Percentiles rank a stretch among this genome's conserved stretches.
Evolutionary conservation across 2,888 invertebrate species (phyloP).

Genomic region (Mimachlamys varia): DNA sequence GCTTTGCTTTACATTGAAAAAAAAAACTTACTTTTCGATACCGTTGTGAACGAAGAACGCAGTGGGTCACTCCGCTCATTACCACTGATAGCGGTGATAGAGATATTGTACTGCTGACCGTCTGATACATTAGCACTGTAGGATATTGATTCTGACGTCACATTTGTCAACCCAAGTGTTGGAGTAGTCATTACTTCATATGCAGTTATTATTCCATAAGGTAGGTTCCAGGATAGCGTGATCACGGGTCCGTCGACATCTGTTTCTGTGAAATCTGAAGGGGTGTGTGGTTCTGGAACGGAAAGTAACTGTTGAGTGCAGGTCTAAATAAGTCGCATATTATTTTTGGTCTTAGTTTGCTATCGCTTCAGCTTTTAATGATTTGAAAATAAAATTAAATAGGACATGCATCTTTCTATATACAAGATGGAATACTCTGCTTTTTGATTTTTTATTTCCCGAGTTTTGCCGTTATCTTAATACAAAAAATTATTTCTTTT

Average conservation of each 20-base stretch:
- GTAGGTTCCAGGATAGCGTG: background rate
- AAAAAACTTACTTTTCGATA: background rate
- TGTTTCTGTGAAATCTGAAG: background rate
- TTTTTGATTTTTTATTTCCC: too few species aligned
- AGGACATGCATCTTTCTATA: too few species aligned
- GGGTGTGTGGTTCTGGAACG: background rate
- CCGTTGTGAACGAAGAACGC: background rate
- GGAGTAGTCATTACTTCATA: background rate
- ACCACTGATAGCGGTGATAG: background rate
- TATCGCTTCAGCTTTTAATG: too few species aligned
- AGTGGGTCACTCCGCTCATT: background rate
- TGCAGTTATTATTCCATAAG: background rate
- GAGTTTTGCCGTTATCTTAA: too few species aligned
- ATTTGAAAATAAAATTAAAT: too few species aligned
- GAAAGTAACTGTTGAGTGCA: background rate
- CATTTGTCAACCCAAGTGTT: background rate
- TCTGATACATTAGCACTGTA: background rate
- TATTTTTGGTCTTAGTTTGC: background rate
- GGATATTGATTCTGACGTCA: background rate
- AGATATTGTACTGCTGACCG: background rate
- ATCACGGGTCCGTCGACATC: constrained; percentile 4
- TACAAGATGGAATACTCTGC: too few species aligned
- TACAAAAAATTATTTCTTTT: too few species aligned
- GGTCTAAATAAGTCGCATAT: background rate
- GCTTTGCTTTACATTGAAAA: too few species aligned